phyloP scores from a whole-genome alignment of 2,113 vertebrate genomes.

The Rutilus rutilus region DNA sequence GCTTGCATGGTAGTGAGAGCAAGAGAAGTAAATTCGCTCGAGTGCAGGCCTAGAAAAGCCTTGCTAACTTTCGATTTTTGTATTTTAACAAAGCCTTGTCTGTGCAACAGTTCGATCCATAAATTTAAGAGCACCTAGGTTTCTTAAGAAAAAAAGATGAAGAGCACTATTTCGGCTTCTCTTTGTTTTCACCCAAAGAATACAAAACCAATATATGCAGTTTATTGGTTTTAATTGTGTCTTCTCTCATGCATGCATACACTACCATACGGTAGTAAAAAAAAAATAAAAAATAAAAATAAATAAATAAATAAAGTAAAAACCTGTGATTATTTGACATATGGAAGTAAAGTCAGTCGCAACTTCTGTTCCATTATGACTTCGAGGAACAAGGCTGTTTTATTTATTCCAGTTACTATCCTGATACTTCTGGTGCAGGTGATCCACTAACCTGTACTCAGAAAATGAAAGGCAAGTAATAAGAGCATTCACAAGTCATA shows the following conservation, averaged over 20 bases:
- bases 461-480: conserved; percentile 70
- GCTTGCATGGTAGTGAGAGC: conserved; percentile 54
- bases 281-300: too few species aligned
- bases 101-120: conserved; percentile 59
- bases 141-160: conserved; percentile 56
- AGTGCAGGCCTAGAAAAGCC: conserved; percentile 52
- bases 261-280: too few species aligned
- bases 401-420: neutral
- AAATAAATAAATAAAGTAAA: too few species aligned
- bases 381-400: neutral
- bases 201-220: conserved; percentile 55
- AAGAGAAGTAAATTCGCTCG: conserved; percentile 60
- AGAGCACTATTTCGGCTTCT: conserved; percentile 35
- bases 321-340: neutral
- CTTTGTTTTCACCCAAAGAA: conserved; percentile 52
- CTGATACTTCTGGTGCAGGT: conserved; percentile 29
- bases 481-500: conserved; percentile 66
- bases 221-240: conserved; percentile 67
- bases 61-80: conserved; percentile 69
- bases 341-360: neutral
- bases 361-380: neutral
- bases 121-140: conserved; percentile 62
- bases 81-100: conserved; percentile 66
- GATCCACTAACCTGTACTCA: conserved; percentile 65
- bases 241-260: conserved; percentile 26